Evolutionary conservation across 2,113 vertebrate genomes (phyloP).

Genomic region (Prolemur simus): DNA sequence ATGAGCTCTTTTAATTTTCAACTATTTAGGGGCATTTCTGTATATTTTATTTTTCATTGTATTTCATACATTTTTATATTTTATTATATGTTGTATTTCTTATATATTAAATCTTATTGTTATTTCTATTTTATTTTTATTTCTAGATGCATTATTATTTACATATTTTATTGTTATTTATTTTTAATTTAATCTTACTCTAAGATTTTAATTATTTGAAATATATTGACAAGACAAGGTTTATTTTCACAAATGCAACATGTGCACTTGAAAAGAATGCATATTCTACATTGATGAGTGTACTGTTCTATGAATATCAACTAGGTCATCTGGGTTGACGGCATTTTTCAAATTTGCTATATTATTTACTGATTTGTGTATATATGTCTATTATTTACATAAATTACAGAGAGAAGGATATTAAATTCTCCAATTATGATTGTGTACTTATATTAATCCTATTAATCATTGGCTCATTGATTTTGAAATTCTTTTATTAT

Average conservation of each 20-base stretch:
- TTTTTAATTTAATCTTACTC: background rate
- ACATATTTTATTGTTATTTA: background rate
- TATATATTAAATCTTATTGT: background rate
- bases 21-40: background rate
- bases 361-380: background rate
- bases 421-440: background rate
- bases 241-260: background rate
- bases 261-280: background rate
- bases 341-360: background rate
- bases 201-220: background rate
- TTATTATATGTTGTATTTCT: background rate
- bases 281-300: background rate
- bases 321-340: background rate
- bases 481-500: background rate
- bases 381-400: background rate
- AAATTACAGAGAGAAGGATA: background rate
- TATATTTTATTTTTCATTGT: background rate
- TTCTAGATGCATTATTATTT: background rate
- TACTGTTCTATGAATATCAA: background rate
- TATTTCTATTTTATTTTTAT: background rate
- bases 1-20: background rate
- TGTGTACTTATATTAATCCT: background rate
- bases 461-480: background rate
- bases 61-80: background rate
- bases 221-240: background rate